Evolutionary conservation across 1,140 invertebrate species (phyloP), one percentile per base, ranked within the genome.

Genomic region (Chironomus tepperi): DNA sequence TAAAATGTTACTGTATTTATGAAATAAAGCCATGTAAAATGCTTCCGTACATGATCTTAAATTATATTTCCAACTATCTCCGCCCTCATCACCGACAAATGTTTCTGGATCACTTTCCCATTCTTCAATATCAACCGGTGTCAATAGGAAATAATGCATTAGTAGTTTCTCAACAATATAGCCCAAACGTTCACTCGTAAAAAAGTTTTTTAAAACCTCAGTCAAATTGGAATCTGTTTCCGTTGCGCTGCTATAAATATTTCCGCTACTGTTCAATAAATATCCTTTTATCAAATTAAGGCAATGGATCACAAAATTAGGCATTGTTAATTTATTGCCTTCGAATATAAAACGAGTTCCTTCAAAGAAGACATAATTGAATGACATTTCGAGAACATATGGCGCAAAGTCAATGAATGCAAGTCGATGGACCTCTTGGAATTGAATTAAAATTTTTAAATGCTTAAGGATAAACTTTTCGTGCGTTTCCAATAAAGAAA

Each of bases 61-160:
- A 78, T 89, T 94, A 80, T 95, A 98, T 81, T 95, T 97, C 91
- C 93, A 97, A 64, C 91, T 90, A 82, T 97, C 94, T 10, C 93
- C 93, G 24, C 88, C 88, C 83, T 96, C 94, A 80, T 96, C 94
- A 74, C 90, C 88, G 75, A 89, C 91, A 83, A 94, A 97, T 77
- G 88, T 90, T 85, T 98, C 95, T 0, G 95, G 94, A 84, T 97
- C 92, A 9, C 88, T 87, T 79, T 94, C 91, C 96, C 95, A 98
- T n/a, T 89, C 84, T 74, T 91, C 88, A 67, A 98, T 83, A 81
- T 98, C 96, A 73, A 91, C 88, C 74, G 88, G 85, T 3, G 91
- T 94, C 12, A 98, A 85, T 34, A 94, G 85, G 79, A 98, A 95
- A 83, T 97, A 98, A 77, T 94, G 90, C 0, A 90, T 90, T 0